Evolutionary conservation across 2,888 invertebrate genomes (phyloP).

Genomic region (Allygus modestus): DNA sequence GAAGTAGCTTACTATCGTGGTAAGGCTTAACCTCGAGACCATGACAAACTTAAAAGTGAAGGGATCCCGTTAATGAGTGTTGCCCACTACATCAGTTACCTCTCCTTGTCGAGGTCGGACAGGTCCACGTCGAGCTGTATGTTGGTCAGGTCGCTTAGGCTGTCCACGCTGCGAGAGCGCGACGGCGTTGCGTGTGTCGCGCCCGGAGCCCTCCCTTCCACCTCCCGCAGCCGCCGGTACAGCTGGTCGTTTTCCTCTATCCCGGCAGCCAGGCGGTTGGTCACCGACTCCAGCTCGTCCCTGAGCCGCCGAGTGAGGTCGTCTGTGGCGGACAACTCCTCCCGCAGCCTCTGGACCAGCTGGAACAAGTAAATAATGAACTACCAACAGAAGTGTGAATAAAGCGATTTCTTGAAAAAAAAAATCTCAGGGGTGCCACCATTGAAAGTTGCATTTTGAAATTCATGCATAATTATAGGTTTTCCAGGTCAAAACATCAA

Average conservation of each 20-base stretch:
- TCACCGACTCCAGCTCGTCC: slow-evolving; percentile 65
- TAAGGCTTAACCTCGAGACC: no score
- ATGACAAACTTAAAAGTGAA: no score
- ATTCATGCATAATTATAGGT: no score
- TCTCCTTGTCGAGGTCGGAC: slow-evolving; percentile 84
- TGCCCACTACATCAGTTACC: slow-evolving; percentile 69
- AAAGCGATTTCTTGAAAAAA: no score
- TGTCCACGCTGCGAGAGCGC: slow-evolving; percentile 84
- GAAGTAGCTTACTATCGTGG: no score
- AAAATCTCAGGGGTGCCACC: no score
- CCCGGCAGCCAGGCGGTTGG: slow-evolving; percentile 73
- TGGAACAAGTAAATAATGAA: slow-evolving; percentile 13
- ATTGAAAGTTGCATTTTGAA: no score
- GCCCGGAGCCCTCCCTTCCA: slow-evolving; percentile 80
- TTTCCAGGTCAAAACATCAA: no score
- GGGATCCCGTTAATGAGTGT: no score
- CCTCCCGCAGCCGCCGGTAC: slow-evolving; percentile 84
- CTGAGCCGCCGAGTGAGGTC: slow-evolving; percentile 61
- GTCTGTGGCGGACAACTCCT: slow-evolving; percentile 66
- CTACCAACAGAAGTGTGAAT: no score
- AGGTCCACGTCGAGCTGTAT: slow-evolving; percentile 87
- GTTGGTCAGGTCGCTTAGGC: slow-evolving; percentile 88
- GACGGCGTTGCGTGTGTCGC: slow-evolving; percentile 75
- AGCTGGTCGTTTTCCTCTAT: slow-evolving; percentile 88
- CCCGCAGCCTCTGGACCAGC: slow-evolving; percentile 64